These are phyloP conservation scores for Nerophis ophidion DNA, from an alignment of 2,113 vertebrate species.

Conservation along the genomic window DNA sequence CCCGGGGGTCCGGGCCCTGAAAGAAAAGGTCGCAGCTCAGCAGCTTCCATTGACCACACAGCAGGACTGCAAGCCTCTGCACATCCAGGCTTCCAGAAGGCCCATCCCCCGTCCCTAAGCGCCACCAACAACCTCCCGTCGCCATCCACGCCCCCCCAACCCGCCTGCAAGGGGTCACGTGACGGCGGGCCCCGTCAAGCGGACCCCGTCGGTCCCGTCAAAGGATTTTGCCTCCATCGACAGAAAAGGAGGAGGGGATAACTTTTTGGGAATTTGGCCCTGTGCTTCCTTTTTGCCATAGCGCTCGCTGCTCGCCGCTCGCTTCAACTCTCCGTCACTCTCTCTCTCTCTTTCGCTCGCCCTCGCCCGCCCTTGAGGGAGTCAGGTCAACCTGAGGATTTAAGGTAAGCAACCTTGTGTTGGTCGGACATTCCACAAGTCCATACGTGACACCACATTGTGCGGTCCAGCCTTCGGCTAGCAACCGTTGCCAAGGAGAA, in stretches of 20 bases:
- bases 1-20: constrained; percentile 34
- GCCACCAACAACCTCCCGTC: constrained; percentile 11
- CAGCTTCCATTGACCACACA: constrained; percentile 69
- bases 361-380: too few species aligned
- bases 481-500: too few species aligned
- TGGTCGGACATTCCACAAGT: not conserved
- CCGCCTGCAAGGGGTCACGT: constrained; percentile 4
- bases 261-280: constrained; percentile 74
- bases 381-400: constrained; percentile 37
- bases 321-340: constrained; percentile 58
- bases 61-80: constrained; percentile 72
- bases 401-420: constrained; percentile 60
- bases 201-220: constrained; percentile 66
- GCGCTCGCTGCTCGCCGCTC: constrained; percentile 54
- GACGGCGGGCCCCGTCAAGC: constrained; percentile 44
- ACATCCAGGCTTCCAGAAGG: constrained; percentile 73
- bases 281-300: constrained; percentile 66
- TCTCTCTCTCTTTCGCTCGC: constrained; percentile 53
- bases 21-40: constrained; percentile 73
- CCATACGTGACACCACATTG: too few species aligned
- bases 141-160: constrained; percentile 26
- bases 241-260: constrained; percentile 73
- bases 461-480: too few species aligned
- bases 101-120: constrained; percentile 13
- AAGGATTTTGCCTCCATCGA: constrained; percentile 78